phyloP scores from a whole-genome alignment of 2,888 invertebrate species.

The Apamea sordens region DNA sequence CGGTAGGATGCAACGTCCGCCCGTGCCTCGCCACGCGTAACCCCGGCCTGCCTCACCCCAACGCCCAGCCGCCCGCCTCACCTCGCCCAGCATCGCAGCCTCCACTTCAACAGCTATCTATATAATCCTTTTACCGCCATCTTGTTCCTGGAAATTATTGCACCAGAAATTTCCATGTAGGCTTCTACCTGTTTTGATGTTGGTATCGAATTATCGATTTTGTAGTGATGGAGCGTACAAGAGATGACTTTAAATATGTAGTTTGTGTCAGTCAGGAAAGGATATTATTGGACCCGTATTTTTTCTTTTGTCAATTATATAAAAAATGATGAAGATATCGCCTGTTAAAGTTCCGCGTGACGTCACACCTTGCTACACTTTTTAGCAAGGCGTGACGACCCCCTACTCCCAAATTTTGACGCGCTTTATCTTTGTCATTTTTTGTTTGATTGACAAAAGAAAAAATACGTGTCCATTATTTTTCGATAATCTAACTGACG shows the following conservation, averaged over 20 bases:
- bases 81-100: slow-evolving; percentile 64
- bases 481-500: too few species aligned
- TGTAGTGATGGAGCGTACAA: slow-evolving; percentile 4
- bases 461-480: too few species aligned
- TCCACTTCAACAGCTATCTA: slow-evolving; percentile 62
- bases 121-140: slow-evolving; percentile 74
- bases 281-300: too few species aligned
- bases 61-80: slow-evolving; percentile 42
- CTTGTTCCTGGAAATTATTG: slow-evolving; percentile 66
- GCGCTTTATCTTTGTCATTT: too few species aligned
- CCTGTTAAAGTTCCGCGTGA: too few species aligned
- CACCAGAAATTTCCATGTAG: slow-evolving; percentile 54
- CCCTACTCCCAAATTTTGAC: too few species aligned
- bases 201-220: slow-evolving; percentile 31
- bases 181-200: slow-evolving; percentile 19
- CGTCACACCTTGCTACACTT: too few species aligned
- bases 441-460: too few species aligned
- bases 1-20: slow-evolving; percentile 85
- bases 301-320: too few species aligned
- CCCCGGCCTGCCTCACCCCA: slow-evolving; percentile 71
- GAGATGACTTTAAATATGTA: background rate
- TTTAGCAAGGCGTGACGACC: too few species aligned
- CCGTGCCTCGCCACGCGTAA: slow-evolving; percentile 73
- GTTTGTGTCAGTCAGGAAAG: background rate
- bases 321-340: too few species aligned